A percentile compares a stretch with the other conserved stretches of the same genome.
Conservation (phyloP, 1,140 invertebrate genomes). For the Aricia agestis region DNA sequence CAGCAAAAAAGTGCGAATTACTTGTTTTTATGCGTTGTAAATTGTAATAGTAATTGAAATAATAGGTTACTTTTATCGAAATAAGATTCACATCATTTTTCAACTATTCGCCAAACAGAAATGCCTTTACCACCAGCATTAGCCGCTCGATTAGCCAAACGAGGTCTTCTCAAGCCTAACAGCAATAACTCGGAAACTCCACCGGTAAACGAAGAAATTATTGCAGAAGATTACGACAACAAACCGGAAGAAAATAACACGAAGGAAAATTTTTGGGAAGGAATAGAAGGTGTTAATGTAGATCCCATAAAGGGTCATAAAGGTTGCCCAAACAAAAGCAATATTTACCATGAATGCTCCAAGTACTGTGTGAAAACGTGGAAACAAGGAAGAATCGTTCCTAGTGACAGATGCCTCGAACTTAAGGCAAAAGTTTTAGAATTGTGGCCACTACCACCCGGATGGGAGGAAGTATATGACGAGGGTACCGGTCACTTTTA, state of each 20-base stretch:
- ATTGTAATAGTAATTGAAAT: too few relatives aligned
- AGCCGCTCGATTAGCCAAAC: slow-evolving; percentile 88
- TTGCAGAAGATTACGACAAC: slow-evolving; percentile 90
- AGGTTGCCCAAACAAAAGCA: slow-evolving; percentile 97
- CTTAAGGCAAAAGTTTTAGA: slow-evolving; percentile 86
- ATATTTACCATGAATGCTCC: slow-evolving; percentile 95
- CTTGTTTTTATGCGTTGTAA: too few relatives aligned
- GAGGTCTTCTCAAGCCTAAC: slow-evolving; percentile 82
- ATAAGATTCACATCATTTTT: too few relatives aligned
- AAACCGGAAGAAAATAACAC: slow-evolving; percentile 59
- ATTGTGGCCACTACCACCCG: slow-evolving; percentile 93
- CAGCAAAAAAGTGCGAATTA: too few relatives aligned
- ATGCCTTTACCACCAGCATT: slow-evolving; percentile 94
- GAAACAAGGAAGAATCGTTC: slow-evolving; percentile 85
- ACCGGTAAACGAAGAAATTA: slow-evolving; percentile 86
- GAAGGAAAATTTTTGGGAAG: slow-evolving; percentile 68
- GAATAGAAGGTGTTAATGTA: slow-evolving; percentile 75
- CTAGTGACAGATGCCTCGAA: slow-evolving; percentile 85
- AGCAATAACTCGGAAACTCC: slow-evolving; percentile 42
- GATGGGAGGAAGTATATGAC: slow-evolving; percentile 97
- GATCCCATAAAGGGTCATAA: slow-evolving; percentile 80
- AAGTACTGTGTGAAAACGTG: slow-evolving; percentile 93
- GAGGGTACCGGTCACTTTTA: slow-evolving; percentile 92
- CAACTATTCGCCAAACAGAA: not conserved
- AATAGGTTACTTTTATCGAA: too few relatives aligned